Evolutionary conservation across 2,888 invertebrate species (phyloP), one percentile per base, ranked within the genome.

Genomic region (Gastrophysa polygoni): DNA sequence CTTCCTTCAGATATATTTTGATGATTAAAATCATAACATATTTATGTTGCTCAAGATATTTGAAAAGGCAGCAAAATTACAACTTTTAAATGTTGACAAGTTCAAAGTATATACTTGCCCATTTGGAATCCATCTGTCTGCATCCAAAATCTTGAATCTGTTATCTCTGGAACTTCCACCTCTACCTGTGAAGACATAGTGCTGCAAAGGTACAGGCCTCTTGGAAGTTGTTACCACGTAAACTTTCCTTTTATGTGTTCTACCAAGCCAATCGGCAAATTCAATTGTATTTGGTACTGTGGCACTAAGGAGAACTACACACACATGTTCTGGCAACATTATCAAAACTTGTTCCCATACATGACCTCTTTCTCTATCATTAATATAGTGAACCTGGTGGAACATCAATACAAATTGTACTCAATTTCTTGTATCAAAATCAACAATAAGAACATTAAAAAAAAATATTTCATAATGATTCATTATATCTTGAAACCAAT

Each of bases 291-390:
- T 99, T 0, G 98, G 98, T 20, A 98, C 98, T 0, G 99, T 99
- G 0, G 99, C 99, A 78, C 96, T 97, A 46, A 99, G 83, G 89
- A 99, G 91, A 28, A 99, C 96, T 64, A 99, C 96, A 72, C 91
- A 94, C 6, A 99, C 96, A 79, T 96, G 95, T 5, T 91, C 88
- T 0, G 99, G 98, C 56, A 99, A 82, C 78, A 99, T 87, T 73
- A 99, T 99, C 2, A 99, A 84, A 3, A 80, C 96, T 82, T 99
- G 98, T 82, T 99, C 99, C 99, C 99, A 99, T 0, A 99, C 99
- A 77, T 98, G 96, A 10, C 99, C 99, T 67, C 99, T 85, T 89
- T 81, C 80, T 63, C 77, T 76, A 62, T 99, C 96, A 81, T 98
- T 99, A 68, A 99, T 95, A 77, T 99, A 99, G 81, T 99, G 99